Evolutionary conservation across 2,888 invertebrate genomes (phyloP).

Genomic region (Orthosia gothica): DNA sequence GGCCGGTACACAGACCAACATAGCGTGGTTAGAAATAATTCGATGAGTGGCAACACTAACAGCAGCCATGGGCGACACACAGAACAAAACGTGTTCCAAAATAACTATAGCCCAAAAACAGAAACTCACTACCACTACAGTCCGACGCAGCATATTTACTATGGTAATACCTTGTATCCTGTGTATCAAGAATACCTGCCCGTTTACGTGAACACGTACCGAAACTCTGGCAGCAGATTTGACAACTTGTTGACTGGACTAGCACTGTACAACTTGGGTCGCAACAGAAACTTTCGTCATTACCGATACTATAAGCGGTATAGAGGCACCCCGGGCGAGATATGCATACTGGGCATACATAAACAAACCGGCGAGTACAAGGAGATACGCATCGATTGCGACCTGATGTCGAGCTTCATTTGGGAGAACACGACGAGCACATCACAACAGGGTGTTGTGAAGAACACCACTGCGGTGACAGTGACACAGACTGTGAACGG

Average conservation of each 20-base stretch:
- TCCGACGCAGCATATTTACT: constrained; percentile 78
- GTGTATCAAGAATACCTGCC: constrained; percentile 79
- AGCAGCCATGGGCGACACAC: constrained; percentile 24
- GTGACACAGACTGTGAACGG: constrained; percentile 55
- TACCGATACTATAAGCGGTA: constrained; percentile 68
- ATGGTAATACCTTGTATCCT: constrained; percentile 75
- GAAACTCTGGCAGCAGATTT: constrained; percentile 80
- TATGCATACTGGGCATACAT: constrained; percentile 77
- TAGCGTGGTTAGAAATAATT: neutral
- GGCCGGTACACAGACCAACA: neutral
- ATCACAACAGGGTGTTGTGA: constrained; percentile 49
- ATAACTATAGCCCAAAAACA: too few species aligned
- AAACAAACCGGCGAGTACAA: constrained; percentile 78
- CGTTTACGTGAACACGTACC: constrained; percentile 79
- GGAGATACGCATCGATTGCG: constrained; percentile 79
- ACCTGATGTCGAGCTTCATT: constrained; percentile 81
- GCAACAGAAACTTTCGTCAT: constrained; percentile 67
- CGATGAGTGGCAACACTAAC: neutral
- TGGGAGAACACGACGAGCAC: constrained; percentile 66
- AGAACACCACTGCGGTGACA: constrained; percentile 65
- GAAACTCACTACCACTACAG: constrained; percentile 76
- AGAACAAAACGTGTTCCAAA: constrained; percentile 21
- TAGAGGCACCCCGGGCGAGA: constrained; percentile 70
- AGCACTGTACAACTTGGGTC: constrained; percentile 82
- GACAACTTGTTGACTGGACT: constrained; percentile 80